These are phyloP conservation scores for Oncorhynchus keta DNA, from an alignment of 2,113 vertebrate species.

Conservation along the genomic window DNA sequence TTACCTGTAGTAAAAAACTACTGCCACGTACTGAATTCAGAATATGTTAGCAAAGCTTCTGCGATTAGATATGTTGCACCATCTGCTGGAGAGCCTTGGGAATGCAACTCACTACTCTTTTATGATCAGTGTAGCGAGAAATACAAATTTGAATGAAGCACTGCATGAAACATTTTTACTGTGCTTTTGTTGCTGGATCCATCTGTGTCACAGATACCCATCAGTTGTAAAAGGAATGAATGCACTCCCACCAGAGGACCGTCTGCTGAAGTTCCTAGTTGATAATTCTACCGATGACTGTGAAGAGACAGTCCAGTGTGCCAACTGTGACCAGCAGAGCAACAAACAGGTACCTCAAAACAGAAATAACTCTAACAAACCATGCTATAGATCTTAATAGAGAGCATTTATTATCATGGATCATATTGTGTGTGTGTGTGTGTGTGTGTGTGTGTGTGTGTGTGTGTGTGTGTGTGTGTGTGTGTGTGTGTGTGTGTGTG, in stretches of 20 bases:
- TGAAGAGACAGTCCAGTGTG: slow-evolving; percentile 71
- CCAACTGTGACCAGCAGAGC: slow-evolving; percentile 88
- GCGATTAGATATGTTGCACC: slow-evolving; percentile 26
- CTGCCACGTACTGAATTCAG: slow-evolving; percentile 1
- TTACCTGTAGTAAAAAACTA: neutral
- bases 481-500: neutral
- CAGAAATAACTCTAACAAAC: neutral
- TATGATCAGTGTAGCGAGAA: too few relatives aligned
- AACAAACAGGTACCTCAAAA: slow-evolving; percentile 66
- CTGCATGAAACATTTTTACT: too few relatives aligned
- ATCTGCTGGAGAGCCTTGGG: slow-evolving; percentile 48
- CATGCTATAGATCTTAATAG: neutral
- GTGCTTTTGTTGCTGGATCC: slow-evolving; percentile 63
- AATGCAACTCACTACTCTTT: slow-evolving; percentile 21
- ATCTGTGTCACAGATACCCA: slow-evolving; percentile 48
- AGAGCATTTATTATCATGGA: neutral
- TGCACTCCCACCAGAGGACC: slow-evolving; percentile 83
- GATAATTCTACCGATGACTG: slow-evolving; percentile 79
- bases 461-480: neutral
- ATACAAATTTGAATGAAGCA: neutral
- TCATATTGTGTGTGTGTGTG: neutral
- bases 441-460: neutral
- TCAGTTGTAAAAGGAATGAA: slow-evolving; percentile 83
- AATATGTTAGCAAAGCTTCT: slow-evolving; percentile 18
- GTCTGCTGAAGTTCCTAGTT: slow-evolving; percentile 89